phyloP scores from a whole-genome alignment of 1,140 invertebrate species.

The Zaprionus nigranus region DNA sequence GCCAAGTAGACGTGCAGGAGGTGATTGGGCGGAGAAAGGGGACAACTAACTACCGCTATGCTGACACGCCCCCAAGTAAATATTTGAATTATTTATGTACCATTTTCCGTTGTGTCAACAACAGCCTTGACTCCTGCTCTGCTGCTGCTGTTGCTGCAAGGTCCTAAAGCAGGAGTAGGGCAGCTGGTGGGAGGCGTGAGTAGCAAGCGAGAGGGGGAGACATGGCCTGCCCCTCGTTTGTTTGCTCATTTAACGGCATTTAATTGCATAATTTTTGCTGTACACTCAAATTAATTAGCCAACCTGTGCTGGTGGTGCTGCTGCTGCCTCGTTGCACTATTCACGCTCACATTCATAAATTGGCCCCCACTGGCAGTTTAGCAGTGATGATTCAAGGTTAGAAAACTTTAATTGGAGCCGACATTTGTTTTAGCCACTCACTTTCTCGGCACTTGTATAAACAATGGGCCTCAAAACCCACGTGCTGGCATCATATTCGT shows the following conservation, averaged over 20 bases:
- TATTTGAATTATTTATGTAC: conserved; percentile 78
- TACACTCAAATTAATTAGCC: conserved; percentile 44
- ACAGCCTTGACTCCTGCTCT: conserved; percentile 10
- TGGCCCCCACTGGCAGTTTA: background rate
- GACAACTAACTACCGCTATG: conserved; percentile 16
- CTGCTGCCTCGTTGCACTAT: background rate
- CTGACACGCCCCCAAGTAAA: conserved; percentile 51
- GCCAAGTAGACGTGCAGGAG: conserved; percentile 6
- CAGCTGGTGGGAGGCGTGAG: background rate
- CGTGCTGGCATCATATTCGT: conserved; percentile 12
- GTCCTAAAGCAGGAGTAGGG: background rate
- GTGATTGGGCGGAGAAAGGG: too few species aligned
- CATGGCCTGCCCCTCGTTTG: conserved; percentile 42
- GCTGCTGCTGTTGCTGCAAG: conserved; percentile 3
- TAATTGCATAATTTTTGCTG: conserved; percentile 77
- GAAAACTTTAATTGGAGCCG: conserved; percentile 6
- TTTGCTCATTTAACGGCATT: conserved; percentile 73
- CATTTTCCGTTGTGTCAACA: conserved; percentile 72
- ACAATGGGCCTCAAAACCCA: conserved; percentile 11
- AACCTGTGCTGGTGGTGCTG: background rate
- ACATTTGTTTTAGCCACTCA: conserved; percentile 4
- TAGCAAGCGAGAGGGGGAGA: background rate
- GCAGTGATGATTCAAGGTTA: conserved; percentile 5
- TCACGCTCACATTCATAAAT: background rate
- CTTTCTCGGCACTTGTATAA: background rate